These are phyloP conservation scores for Cynopterus brachyotis DNA, from an alignment of 2,113 vertebrate species.

Conservation along the genomic window DNA sequence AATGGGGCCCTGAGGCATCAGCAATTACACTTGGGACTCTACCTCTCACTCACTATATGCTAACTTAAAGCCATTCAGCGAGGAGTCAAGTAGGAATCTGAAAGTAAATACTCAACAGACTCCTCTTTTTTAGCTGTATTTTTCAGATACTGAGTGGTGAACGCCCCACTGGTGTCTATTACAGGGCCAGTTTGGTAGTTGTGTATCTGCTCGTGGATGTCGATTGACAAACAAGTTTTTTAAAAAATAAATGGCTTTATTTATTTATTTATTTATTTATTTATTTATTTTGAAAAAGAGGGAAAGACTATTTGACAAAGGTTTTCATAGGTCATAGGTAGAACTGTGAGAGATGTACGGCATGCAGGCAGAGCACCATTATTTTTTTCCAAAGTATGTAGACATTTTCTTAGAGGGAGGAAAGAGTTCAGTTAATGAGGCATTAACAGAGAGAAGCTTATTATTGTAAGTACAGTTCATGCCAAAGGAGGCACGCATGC, in stretches of 20 bases:
- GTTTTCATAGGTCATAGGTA: not conserved
- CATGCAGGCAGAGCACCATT: not conserved
- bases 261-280: too few relatives aligned
- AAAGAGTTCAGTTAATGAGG: not conserved
- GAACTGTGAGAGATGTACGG: not conserved
- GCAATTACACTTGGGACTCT: slow-evolving; percentile 84
- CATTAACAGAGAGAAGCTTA: not conserved
- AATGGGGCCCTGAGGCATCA: slow-evolving; percentile 84
- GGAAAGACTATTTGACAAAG: not conserved
- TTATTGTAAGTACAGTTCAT: not conserved
- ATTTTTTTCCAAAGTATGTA: not conserved
- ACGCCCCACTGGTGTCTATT: slow-evolving; percentile 81
- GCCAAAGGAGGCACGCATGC: not conserved
- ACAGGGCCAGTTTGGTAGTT: slow-evolving; percentile 84
- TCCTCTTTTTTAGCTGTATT: slow-evolving; percentile 86
- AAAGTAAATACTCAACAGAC: slow-evolving; percentile 78
- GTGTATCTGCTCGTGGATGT: slow-evolving; percentile 86
- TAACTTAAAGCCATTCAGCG: slow-evolving; percentile 84
- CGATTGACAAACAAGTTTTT: slow-evolving; percentile 86
- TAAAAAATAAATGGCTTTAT: slow-evolving; percentile 90
- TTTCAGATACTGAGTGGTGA: slow-evolving; percentile 87
- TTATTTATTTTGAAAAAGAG: too few relatives aligned
- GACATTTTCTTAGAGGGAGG: not conserved
- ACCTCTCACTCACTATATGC: slow-evolving; percentile 81
- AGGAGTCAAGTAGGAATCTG: slow-evolving; percentile 69